These are phyloP conservation scores for Lampris incognitus DNA, from an alignment of 2,113 vertebrate genomes.

Conservation along the genomic window DNA sequence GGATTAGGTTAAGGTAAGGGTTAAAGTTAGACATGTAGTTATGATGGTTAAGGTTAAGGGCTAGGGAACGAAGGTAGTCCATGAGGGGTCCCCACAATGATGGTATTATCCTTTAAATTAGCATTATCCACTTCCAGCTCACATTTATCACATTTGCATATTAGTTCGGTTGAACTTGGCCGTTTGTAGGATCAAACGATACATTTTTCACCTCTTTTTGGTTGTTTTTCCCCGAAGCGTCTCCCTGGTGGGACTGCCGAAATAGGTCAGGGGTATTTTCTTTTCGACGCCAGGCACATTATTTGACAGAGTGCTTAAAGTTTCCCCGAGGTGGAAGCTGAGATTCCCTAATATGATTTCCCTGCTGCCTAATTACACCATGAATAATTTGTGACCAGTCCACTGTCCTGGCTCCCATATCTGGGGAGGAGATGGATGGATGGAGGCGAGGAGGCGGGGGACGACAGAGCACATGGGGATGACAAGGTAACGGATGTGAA, in stretches of 20 bases:
- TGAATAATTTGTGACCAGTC: conserved; percentile 71
- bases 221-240: neutral
- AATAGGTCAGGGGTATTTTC: conserved; percentile 64
- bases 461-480: conserved; percentile 45
- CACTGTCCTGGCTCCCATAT: conserved; percentile 52
- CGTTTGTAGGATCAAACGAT: conserved; percentile 15
- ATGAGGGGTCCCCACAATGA: too few species aligned
- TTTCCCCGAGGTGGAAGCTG: conserved; percentile 66
- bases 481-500: conserved; percentile 72
- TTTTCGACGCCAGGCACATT: conserved; percentile 52
- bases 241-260: conserved; percentile 30
- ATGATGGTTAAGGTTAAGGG: too few species aligned
- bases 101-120: conserved; percentile 1
- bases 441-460: neutral
- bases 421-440: conserved; percentile 39
- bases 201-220: neutral
- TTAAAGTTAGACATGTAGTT: too few species aligned
- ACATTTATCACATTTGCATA: conserved; percentile 16
- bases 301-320: conserved; percentile 71
- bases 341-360: conserved; percentile 70
- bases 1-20: too few species aligned
- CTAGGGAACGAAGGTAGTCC: too few species aligned
- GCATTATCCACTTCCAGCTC: conserved; percentile 7
- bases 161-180: conserved; percentile 23
- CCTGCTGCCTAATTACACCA: conserved; percentile 71